Evolutionary conservation across 2,888 invertebrate species (phyloP), one percentile per base, ranked within the genome.

Genomic region (Scrobipalpa atriplicella): DNA sequence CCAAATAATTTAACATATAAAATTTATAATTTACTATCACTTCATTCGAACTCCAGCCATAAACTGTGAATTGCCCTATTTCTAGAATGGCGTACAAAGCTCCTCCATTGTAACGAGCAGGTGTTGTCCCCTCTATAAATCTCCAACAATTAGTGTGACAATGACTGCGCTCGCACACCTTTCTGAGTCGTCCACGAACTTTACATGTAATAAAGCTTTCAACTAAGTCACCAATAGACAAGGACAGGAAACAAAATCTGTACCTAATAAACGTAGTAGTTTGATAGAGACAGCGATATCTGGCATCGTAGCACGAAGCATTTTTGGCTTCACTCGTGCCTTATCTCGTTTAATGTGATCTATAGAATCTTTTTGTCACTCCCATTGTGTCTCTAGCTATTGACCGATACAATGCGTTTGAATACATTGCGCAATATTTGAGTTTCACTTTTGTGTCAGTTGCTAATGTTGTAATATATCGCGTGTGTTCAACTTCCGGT

Each of bases 101-200:
- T 51, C 18, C 10, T 21, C 56, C 21, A 63, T 63, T 63, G 63
- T 66, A 36, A 13, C 29, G 68, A 67, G 79, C 84, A 83, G 84
- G 81, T 85, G 78, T 77, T 70, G 68, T 70, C 70, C 72, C 71
- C 77, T 74, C 70, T 78, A 76, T 78, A 79, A 72, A 76, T 80
- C 70, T 77, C 69, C 70, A 75, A 77, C 78, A 81, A 84, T 84
- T 84, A 80, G 71, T 68, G 43, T 66, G 68, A 82, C 80, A 83
- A 83, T 76, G 71, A 75, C 67, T 73, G 75, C 77, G 76, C 72
- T 78, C 76, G 79, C 79, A 39, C 38, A 56, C 47, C 62, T 47
- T 51, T 79, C 76, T 77, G 69, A 69, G 70, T 67, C 52, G 18
- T 52, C 21, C 54, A 47, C 47, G 21, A 21, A 56, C 21, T 56